Percentiles rank a stretch among this genome's conserved stretches.
These are phyloP conservation scores for Oryzaephilus surinamensis DNA, from an alignment of 1,140 invertebrate species.

Conservation along the genomic window DNA sequence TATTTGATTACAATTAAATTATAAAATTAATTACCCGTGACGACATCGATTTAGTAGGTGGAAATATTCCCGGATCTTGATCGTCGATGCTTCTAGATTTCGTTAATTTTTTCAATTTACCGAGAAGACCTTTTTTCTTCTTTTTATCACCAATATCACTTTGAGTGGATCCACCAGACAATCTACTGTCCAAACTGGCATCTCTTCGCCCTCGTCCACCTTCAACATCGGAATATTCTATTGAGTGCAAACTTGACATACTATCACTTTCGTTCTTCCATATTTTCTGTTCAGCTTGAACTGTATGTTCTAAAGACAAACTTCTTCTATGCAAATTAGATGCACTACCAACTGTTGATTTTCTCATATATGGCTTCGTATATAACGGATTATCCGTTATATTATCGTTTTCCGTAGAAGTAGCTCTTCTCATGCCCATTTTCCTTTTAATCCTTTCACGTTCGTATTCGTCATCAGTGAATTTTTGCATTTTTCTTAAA, in stretches of 20 bases:
- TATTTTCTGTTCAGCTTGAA: slow-evolving; percentile 42
- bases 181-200: slow-evolving; percentile 62
- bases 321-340: slow-evolving; percentile 59
- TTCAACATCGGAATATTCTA: slow-evolving; percentile 48
- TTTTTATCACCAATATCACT: slow-evolving; percentile 68
- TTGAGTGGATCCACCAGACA: slow-evolving; percentile 73
- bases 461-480: slow-evolving; percentile 41
- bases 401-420: slow-evolving; percentile 38
- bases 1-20: slow-evolving; percentile 7
- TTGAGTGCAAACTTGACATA: slow-evolving; percentile 65
- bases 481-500: slow-evolving; percentile 38
- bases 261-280: slow-evolving; percentile 69
- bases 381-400: slow-evolving; percentile 18
- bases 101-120: slow-evolving; percentile 72
- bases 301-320: slow-evolving; percentile 64
- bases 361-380: slow-evolving; percentile 36
- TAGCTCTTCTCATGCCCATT: slow-evolving; percentile 36
- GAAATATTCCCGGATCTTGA: slow-evolving; percentile 32
- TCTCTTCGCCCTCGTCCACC: slow-evolving; percentile 49
- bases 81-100: slow-evolving; percentile 75
- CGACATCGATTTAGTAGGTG: slow-evolving; percentile 19
- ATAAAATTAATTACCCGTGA: slow-evolving; percentile 18
- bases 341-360: slow-evolving; percentile 36
- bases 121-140: slow-evolving; percentile 72
- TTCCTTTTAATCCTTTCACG: slow-evolving; percentile 34